phyloP scores from a whole-genome alignment of 2,888 invertebrate species.

The Diabrotica balteata region DNA sequence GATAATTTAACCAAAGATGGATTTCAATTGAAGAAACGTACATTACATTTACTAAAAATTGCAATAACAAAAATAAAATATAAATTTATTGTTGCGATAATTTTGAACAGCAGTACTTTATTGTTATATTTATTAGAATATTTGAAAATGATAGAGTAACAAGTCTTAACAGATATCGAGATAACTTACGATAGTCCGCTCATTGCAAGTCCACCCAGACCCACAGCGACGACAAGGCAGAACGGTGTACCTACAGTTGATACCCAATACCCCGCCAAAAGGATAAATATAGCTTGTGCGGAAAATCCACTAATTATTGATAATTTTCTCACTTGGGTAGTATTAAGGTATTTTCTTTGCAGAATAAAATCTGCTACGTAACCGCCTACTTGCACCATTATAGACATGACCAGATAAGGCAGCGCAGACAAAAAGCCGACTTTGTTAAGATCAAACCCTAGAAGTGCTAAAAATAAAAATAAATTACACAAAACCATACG shows the following conservation, averaged over 20 bases:
- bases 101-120: no score
- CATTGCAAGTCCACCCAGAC: conserved; percentile 5
- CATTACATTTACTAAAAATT: no score
- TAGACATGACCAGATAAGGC: conserved; percentile 88
- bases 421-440: conserved; percentile 85
- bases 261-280: conserved; percentile 47
- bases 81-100: no score
- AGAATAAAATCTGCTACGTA: conserved; percentile 84
- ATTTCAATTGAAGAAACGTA: no score
- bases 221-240: conserved; percentile 10
- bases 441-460: conserved; percentile 75
- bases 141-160: no score
- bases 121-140: no score
- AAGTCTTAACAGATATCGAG: no score
- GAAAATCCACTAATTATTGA: conserved; percentile 79
- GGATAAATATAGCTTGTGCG: conserved; percentile 52
- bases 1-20: no score
- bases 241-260: conserved; percentile 4
- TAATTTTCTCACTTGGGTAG: conserved; percentile 72
- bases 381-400: conserved; percentile 80
- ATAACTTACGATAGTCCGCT: conserved; percentile 8
- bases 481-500: neutral
- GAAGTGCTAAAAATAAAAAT: conserved; percentile 66
- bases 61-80: no score
- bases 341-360: conserved; percentile 68